phyloP scores from a whole-genome alignment of 2,113 vertebrate genomes.

The Apteryx owenii region DNA sequence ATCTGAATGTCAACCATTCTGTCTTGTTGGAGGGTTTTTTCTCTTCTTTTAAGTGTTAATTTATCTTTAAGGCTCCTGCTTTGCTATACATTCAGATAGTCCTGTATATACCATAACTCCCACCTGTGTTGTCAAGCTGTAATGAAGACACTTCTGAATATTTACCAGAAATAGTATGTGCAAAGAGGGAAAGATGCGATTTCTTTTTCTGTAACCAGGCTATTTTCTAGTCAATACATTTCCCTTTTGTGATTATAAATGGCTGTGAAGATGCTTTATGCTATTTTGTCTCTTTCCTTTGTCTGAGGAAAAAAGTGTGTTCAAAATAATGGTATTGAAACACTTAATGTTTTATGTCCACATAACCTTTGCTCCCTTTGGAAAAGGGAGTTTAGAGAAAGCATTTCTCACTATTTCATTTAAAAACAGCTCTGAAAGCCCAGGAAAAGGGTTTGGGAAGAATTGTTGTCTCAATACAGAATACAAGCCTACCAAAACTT shows the following conservation, averaged over 20 bases:
- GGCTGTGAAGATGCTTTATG: not conserved
- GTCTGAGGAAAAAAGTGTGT: not conserved
- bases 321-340: not conserved
- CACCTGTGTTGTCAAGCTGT: not conserved
- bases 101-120: not conserved
- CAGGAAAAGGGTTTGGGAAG: not conserved
- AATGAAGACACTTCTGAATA: not conserved
- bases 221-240: not conserved
- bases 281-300: not conserved
- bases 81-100: not conserved
- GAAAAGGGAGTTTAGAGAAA: not conserved
- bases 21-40: not conserved
- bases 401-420: not conserved
- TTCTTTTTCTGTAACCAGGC: not conserved
- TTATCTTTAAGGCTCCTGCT: not conserved
- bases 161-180: not conserved
- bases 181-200: not conserved
- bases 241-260: not conserved
- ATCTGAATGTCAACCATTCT: accelerated
- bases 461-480: not conserved
- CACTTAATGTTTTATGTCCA: not conserved
- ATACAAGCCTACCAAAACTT: no score
- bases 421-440: not conserved
- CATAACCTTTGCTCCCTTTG: not conserved
- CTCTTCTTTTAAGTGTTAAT: not conserved